Evolutionary conservation across 2,888 invertebrate genomes (phyloP), one percentile per base, ranked within the genome.

Genomic region (Noctua pronuba): DNA sequence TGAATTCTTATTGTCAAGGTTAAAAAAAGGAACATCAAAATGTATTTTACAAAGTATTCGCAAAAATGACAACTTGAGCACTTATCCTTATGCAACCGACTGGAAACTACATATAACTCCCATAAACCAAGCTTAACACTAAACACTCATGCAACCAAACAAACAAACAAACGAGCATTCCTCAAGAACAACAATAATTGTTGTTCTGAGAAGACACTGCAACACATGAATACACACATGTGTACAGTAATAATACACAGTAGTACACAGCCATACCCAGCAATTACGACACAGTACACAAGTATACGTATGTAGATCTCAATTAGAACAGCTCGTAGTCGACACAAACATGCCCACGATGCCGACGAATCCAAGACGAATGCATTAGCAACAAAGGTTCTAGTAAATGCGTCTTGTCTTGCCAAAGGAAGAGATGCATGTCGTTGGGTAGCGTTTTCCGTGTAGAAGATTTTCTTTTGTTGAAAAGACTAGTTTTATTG

Each of bases 301-400:
- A 68, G 72, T 78, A 80, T 60, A 77, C 77, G 72, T 60, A 77
- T 75, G 72, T 72, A 75, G 69, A 79, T 81, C 78, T 82, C 80
- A 82, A 85, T 87, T 85, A 85, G 75, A 70, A 79, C 78, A 72
- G 82, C 75, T 75, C 67, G 77, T 70, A 74, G 70, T 60, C 78
- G 82, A 79, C 76, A 81, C 73, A 83, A 78, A 85, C 73, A 81
- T 44, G 52, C 16, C 16, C n/a, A 16, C n/a, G 41, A 38, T 4
- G 58, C 16, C 28, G 62, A 69, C 69, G 55, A 77, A 79, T 79
- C 60, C 44, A 76, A 84, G 82, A 82, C 73, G 72, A 71, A 86
- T 84, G 76, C 83, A 80, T 83, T 84, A 81, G 70, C 28, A 60
- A 84, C 81, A 74, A 73, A 66, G 73, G 77, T 31, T 69, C 38